Percentiles rank a stretch among this genome's conserved stretches.
Conservation (phyloP, 1,140 invertebrate genomes). For the Camponotus vicinus region DNA sequence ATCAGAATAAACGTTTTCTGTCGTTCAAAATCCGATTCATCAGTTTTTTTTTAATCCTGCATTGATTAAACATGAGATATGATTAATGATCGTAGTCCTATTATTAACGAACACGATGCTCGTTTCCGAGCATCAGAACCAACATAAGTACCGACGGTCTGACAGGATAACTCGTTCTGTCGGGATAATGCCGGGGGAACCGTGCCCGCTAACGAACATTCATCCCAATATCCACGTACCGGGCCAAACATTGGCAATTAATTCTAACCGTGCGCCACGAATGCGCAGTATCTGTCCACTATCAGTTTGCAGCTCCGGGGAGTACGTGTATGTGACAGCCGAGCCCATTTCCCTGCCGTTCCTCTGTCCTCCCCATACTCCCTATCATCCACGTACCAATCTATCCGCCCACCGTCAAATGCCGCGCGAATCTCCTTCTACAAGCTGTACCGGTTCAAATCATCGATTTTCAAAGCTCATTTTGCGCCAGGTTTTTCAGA, state of each 20-base stretch:
- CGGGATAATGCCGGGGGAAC: conserved; percentile 62
- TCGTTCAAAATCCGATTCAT: conserved; percentile 46
- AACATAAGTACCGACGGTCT: conserved; percentile 70
- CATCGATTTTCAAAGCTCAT: background rate
- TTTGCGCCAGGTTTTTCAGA: conserved; percentile 22
- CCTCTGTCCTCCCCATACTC: conserved; percentile 37
- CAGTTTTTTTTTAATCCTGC: conserved; percentile 35
- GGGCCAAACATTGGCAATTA: conserved; percentile 81
- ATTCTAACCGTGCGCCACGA: conserved; percentile 78
- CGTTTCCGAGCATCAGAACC: conserved; percentile 66
- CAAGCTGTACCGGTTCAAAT: conserved; percentile 16
- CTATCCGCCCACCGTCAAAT: conserved; percentile 24
- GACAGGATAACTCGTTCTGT: conserved; percentile 72
- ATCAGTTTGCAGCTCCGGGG: conserved; percentile 78
- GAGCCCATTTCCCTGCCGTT: conserved; percentile 72
- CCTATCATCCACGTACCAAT: conserved; percentile 44
- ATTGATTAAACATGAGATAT: background rate
- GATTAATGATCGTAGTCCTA: conserved; percentile 68
- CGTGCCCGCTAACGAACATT: conserved; percentile 77
- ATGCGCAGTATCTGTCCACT: conserved; percentile 80
- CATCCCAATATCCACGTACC: conserved; percentile 76
- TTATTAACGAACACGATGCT: conserved; percentile 65
- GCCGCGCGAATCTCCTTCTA: conserved; percentile 30
- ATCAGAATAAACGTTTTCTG: conserved; percentile 47
- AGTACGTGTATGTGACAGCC: conserved; percentile 80